Conservation (phyloP, 1,140 invertebrate species). For the Trichogramma pretiosum region DNA sequence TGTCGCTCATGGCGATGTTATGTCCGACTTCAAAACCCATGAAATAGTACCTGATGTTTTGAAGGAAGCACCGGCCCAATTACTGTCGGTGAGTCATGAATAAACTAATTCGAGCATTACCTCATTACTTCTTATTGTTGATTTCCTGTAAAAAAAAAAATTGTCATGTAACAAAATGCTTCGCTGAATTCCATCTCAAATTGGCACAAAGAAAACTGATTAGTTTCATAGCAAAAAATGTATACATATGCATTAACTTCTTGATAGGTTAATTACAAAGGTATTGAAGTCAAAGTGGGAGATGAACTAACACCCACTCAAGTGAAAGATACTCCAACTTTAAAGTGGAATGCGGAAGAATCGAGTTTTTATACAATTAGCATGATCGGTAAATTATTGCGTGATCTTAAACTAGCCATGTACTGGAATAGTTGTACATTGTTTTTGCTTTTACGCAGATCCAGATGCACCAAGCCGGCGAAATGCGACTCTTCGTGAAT, state of each 20-base stretch:
- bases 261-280: conserved; percentile 5
- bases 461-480: conserved; percentile 48
- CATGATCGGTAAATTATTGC: conserved; percentile 12
- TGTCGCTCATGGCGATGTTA: background rate
- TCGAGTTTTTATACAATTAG: conserved; percentile 6
- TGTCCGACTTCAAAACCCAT: background rate
- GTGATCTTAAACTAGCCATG: background rate
- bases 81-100: conserved; percentile 6
- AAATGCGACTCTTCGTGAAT: conserved; percentile 39
- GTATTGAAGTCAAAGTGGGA: background rate
- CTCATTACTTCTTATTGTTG: too few species aligned
- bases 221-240: too few species aligned
- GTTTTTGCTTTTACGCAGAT: conserved; percentile 26
- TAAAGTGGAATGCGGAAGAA: background rate
- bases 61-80: background rate
- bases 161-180: background rate
- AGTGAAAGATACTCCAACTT: conserved; percentile 7
- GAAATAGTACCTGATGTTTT: conserved; percentile 12
- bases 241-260: too few species aligned
- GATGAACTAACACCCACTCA: conserved; percentile 13
- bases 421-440: background rate
- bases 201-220: too few species aligned
- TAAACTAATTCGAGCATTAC: too few species aligned
- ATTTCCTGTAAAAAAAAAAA: background rate
- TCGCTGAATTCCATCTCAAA: background rate